These are phyloP conservation scores for Pagrus major DNA, from an alignment of 2,113 vertebrate species.

Conservation along the genomic window DNA sequence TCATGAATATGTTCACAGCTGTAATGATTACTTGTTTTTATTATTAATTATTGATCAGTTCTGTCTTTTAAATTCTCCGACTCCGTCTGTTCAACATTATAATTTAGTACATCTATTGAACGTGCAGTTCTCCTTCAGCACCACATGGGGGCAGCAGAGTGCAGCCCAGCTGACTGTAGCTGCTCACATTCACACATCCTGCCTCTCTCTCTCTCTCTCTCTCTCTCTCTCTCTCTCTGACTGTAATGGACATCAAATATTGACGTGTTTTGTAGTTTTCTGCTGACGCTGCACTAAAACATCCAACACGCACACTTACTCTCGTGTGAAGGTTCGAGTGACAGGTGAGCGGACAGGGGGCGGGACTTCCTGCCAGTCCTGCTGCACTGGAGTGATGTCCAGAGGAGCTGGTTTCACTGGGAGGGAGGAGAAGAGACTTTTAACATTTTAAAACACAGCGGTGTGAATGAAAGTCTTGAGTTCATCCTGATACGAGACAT, in stretches of 20 bases:
- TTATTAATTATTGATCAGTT: too few relatives aligned
- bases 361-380: slow-evolving; percentile 93
- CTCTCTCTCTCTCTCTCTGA: too few relatives aligned
- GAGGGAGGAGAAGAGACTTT: background rate
- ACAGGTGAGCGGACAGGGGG: slow-evolving; percentile 93
- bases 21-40: too few relatives aligned
- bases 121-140: background rate
- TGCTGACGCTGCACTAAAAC: slow-evolving; percentile 5
- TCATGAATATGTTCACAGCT: too few relatives aligned
- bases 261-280: background rate
- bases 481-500: too few relatives aligned
- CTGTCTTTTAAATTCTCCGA: too few relatives aligned
- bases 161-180: background rate
- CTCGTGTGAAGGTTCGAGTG: slow-evolving; percentile 93
- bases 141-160: slow-evolving; percentile 30
- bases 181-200: background rate
- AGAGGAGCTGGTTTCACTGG: slow-evolving; percentile 92
- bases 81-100: too few relatives aligned
- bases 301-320: slow-evolving; percentile 82
- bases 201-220: background rate
- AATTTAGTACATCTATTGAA: too few relatives aligned
- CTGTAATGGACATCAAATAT: background rate
- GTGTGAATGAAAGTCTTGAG: too few relatives aligned
- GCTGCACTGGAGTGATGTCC: slow-evolving; percentile 87
- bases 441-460: background rate